Percentiles rank a stretch among this genome's conserved stretches.
Evolutionary conservation across 1,140 invertebrate species (phyloP).

Genomic region (Drosophila takahashii): DNA sequence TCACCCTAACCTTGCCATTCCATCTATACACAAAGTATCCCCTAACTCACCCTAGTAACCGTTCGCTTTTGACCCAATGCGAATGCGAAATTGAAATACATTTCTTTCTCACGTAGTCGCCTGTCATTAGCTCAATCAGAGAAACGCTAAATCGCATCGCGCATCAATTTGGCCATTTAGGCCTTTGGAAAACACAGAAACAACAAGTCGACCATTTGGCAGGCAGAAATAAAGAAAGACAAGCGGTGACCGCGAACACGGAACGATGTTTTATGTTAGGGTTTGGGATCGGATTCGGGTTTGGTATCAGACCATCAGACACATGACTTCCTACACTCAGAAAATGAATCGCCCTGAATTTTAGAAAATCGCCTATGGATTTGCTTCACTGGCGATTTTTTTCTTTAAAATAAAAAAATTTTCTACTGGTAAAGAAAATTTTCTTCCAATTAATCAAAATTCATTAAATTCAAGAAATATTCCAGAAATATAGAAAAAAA

Average conservation of each 20-base stretch:
- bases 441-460: too few species aligned
- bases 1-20: constrained; percentile 20
- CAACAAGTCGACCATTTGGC: constrained; percentile 50
- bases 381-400: too few species aligned
- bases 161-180: constrained; percentile 78
- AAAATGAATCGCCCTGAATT: too few species aligned
- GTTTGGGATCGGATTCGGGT: constrained; percentile 14
- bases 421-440: too few species aligned
- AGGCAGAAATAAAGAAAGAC: constrained; percentile 23
- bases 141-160: constrained; percentile 77
- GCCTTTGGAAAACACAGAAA: constrained; percentile 35
- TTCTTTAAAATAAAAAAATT: too few species aligned
- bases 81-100: constrained; percentile 83
- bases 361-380: too few species aligned
- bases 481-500: too few species aligned
- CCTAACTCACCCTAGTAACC: constrained; percentile 21
- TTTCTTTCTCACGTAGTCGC: constrained; percentile 84
- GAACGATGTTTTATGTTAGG: constrained; percentile 30
- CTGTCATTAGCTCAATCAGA: constrained; percentile 82
- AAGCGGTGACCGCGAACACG: constrained; percentile 50
- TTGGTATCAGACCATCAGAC: constrained; percentile 38
- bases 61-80: constrained; percentile 65
- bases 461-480: too few species aligned
- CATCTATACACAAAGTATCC: background rate
- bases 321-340: constrained; percentile 49